Conservation (phyloP, 2,113 vertebrate species). For the Pan troglodytes region NHGRI_mPanTro3-v2.1_pri NC_072410.2:89606501-89607000, state of each 20-base stretch:
- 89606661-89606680: not conserved
- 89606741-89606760: not conserved
- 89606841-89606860: not conserved
- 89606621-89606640: not conserved
- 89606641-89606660: not conserved
- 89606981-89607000: too few relatives aligned
- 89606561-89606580: not conserved
- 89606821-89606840: not conserved
- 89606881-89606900: too few relatives aligned
- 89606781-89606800: not conserved
- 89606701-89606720: not conserved
- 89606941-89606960: not conserved
- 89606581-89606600: not conserved
- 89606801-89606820: not conserved
- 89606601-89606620: not conserved
- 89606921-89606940: not conserved
- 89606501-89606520: not conserved
- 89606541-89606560: not conserved
- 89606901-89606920: not conserved
- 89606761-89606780: not conserved
- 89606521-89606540: not conserved
- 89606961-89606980: too few relatives aligned
- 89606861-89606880: too few relatives aligned
- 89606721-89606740: accelerated
- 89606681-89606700: not conserved